Evolutionary conservation across 2,888 invertebrate species (phyloP).

Genomic region (Drosophila eohydei): DNA sequence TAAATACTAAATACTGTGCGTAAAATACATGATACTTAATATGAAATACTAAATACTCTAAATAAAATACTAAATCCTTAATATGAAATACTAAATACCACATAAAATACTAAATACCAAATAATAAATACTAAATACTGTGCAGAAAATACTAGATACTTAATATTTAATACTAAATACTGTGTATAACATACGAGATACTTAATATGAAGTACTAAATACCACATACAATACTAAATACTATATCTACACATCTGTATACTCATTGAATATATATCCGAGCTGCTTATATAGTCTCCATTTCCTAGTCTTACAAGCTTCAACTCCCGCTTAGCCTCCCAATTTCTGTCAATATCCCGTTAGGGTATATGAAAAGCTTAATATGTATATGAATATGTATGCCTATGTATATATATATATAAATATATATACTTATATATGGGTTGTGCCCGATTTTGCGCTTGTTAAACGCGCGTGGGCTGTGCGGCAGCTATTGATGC

Average conservation of each 20-base stretch:
- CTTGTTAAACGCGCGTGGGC: conserved; percentile 55
- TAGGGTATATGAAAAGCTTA: conserved; percentile 51
- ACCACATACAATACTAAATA: not conserved
- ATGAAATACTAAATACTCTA: too few relatives aligned
- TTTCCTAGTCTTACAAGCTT: not conserved
- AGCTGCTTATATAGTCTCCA: not conserved
- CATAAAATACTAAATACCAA: not conserved
- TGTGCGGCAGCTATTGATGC: conserved; percentile 65
- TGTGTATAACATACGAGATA: too few relatives aligned
- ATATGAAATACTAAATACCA: not conserved
- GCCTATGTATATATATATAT: not conserved
- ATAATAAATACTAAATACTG: too few relatives aligned
- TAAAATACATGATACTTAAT: too few relatives aligned
- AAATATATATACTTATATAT: conserved; percentile 35
- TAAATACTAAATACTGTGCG: too few relatives aligned
- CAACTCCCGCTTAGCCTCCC: not conserved
- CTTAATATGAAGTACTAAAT: too few relatives aligned
- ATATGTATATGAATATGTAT: conserved; percentile 22
- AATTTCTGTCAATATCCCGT: not conserved
- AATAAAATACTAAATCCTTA: not conserved
- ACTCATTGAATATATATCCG: not conserved
- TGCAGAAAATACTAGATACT: too few relatives aligned
- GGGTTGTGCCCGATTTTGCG: conserved; percentile 40
- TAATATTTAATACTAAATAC: too few relatives aligned
- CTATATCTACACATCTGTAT: not conserved